Base-by-base conservation (phyloP, 2,797 vertebrate genomes). In the Euphonia xanthogaster region DNA sequence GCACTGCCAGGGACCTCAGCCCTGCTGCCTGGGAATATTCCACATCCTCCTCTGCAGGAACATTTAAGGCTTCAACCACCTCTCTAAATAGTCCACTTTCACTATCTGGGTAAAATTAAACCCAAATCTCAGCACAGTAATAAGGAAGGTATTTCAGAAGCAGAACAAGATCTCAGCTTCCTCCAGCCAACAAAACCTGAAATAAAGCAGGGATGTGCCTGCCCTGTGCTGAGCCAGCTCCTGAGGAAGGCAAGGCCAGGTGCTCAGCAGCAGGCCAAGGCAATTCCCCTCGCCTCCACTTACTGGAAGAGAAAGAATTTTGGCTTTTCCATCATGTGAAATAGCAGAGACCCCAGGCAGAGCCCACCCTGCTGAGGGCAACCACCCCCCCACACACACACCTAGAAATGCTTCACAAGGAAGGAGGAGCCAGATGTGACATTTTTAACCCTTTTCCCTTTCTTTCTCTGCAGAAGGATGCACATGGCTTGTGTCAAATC, bases 321-420 rank as follows among this genome's bases (percentile, higher is more conserved):
- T 48, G 72, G 58, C 35, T 74, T 5, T 35, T 67, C 50, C 54
- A 65, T 2, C 5, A 8, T 19, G 11, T 30, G n/a, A 68, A 74
- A 73, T 0, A 21, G 8, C 63, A 66, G 54, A 39, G 63, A 28
- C 2, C 47, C 27, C 12, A 12, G 47, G 50, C n/a, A 27, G 54
- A 86, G 62, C n/a, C 24, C 19, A 17, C 28, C 35, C 2, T 8
- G 19, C 68, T 14, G 44, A 42, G 53, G 2, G 0, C n/a, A 48
- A 40, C 40, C 57, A 20, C 65, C 30, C 30, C 72, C 48, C 6
- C 24, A 3, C 15, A 14, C 39, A n/a, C 3, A 28, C 80, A 23
- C 24, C 1, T n/a, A 20, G 35, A 42, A 70, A 51, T 0, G 0
- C 28, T 37, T 18, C 50, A 3, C 22, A 6, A 11, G 33, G 37